phyloP scores from a whole-genome alignment of 1,140 invertebrate genomes.

The Octopus sinensis region DNA sequence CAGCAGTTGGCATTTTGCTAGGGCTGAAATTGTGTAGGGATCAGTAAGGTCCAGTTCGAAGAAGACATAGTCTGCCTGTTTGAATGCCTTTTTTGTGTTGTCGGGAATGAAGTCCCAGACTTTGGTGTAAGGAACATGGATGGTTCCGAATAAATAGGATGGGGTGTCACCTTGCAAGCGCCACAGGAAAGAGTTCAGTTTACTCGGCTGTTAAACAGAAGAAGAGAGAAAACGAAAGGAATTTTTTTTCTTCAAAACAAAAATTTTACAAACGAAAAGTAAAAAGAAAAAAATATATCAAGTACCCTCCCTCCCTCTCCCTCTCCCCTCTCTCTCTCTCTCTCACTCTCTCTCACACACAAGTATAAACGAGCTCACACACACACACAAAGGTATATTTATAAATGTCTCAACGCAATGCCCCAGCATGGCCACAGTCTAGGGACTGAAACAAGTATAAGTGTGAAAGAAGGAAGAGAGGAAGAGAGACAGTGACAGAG shows the following conservation, averaged over 20 bases:
- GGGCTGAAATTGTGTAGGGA: constrained; percentile 57
- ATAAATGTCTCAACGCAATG: background rate
- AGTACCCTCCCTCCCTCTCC: background rate
- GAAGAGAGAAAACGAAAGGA: constrained; percentile 1
- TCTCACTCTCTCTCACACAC: background rate
- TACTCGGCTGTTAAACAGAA: constrained; percentile 37
- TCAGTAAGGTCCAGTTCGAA: constrained; percentile 64
- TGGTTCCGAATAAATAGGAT: constrained; percentile 65
- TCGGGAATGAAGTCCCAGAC: constrained; percentile 64
- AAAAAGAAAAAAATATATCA: background rate
- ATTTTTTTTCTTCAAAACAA: background rate
- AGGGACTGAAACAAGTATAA: background rate
- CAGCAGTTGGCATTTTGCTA: constrained; percentile 62
- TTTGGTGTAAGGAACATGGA: constrained; percentile 64
- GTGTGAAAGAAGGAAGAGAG: constrained; percentile 9
- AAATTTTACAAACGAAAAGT: background rate
- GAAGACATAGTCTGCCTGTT: constrained; percentile 58
- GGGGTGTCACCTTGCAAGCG: constrained; percentile 56
- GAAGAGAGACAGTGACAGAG: background rate
- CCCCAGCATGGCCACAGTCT: background rate
- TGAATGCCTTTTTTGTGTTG: constrained; percentile 62
- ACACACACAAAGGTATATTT: background rate
- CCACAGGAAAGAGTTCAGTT: constrained; percentile 58
- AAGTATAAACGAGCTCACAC: background rate
- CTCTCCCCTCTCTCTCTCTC: background rate